Percentiles rank a stretch among this genome's conserved stretches.
These are phyloP conservation scores for Coryphaenoides rupestris DNA, from an alignment of 2,113 vertebrate genomes.

Conservation along the genomic window DNA sequence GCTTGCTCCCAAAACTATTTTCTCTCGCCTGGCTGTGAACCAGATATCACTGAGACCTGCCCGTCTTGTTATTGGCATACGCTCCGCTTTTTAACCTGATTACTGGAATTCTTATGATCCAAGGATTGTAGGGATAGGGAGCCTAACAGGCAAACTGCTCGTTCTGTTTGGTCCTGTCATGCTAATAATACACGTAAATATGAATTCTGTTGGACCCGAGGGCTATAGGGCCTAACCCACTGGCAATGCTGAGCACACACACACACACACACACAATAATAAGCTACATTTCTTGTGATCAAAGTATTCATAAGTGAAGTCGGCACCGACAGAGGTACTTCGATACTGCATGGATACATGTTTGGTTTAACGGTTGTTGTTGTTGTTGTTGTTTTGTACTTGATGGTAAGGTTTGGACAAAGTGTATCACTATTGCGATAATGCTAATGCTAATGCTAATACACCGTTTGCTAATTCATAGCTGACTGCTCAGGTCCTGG, in stretches of 20 bases:
- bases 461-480: slow-evolving; percentile 49
- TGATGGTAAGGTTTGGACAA: no score
- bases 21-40: slow-evolving; percentile 14
- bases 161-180: neutral
- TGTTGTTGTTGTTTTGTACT: no score
- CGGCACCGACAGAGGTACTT: no score
- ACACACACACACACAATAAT: slow-evolving; percentile 13
- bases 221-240: no score
- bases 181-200: neutral
- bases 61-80: neutral
- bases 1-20: slow-evolving; percentile 30
- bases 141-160: no score
- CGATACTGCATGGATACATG: no score
- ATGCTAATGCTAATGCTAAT: neutral
- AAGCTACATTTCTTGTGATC: neutral
- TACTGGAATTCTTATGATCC: no score
- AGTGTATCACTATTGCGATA: no score
- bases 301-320: no score
- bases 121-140: no score
- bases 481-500: slow-evolving; percentile 92
- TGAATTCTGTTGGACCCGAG: no score
- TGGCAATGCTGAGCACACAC: neutral
- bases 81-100: neutral
- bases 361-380: no score
- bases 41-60: slow-evolving; percentile 23